Evolutionary conservation across 2,888 invertebrate genomes (phyloP).

Genomic region (Pecten maximus): DNA sequence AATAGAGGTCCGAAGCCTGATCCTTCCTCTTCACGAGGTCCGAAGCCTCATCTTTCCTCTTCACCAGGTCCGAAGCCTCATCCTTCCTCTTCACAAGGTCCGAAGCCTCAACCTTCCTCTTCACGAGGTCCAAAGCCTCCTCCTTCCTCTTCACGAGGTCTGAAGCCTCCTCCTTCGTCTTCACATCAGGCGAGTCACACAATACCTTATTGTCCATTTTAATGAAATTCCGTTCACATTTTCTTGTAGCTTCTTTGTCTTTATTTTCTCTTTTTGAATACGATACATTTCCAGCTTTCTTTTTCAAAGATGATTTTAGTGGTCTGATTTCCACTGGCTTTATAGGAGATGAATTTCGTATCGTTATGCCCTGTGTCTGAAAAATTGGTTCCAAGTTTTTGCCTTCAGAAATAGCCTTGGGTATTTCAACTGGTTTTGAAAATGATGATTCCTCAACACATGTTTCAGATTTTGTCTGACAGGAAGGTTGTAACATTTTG

Average conservation of each 20-base stretch:
- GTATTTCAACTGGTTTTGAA: neutral
- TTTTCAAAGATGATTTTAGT: neutral
- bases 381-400: neutral
- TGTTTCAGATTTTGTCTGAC: neutral
- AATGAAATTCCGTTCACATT: neutral
- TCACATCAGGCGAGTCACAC: neutral
- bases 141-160: too few relatives aligned
- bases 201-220: neutral
- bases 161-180: neutral
- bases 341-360: neutral
- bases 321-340: neutral
- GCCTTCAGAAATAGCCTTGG: neutral
- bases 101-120: too few relatives aligned
- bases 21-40: too few relatives aligned
- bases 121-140: too few relatives aligned
- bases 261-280: neutral
- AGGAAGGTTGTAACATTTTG: neutral
- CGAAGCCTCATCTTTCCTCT: too few relatives aligned
- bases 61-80: neutral
- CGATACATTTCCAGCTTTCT: neutral
- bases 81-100: neutral
- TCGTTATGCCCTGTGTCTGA: neutral
- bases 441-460: neutral
- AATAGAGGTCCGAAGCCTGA: neutral
- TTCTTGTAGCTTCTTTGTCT: neutral